A percentile compares a stretch with the other conserved stretches of the same genome.
These are phyloP conservation scores for Monomorium pharaonis DNA, from an alignment of 1,140 invertebrate genomes.

Conservation along the genomic window DNA sequence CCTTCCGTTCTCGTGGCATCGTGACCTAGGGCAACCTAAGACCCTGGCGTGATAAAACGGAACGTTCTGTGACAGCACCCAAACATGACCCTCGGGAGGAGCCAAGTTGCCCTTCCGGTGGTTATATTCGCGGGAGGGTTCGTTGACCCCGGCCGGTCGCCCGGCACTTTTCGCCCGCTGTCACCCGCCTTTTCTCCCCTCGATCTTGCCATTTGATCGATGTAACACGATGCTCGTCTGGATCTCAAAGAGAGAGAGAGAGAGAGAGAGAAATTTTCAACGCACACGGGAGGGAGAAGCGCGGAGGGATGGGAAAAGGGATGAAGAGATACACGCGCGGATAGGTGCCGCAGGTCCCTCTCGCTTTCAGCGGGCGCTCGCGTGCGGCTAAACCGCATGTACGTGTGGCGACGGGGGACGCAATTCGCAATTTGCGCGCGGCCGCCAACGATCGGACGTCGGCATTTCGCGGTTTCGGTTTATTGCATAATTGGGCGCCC, in stretches of 20 bases:
- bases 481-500: conserved; percentile 80
- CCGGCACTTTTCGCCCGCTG: conserved; percentile 49
- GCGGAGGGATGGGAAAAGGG: neutral
- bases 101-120: conserved; percentile 48
- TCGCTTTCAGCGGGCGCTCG: conserved; percentile 13
- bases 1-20: conserved; percentile 78
- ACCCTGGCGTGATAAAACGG: conserved; percentile 79
- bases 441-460: conserved; percentile 69
- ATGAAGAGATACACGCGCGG: too few species aligned
- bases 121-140: conserved; percentile 45
- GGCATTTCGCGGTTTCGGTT: conserved; percentile 78
- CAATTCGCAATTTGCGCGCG: conserved; percentile 72
- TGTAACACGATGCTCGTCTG: neutral
- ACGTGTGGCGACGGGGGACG: conserved; percentile 62
- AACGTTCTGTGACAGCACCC: conserved; percentile 75
- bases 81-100: conserved; percentile 77
- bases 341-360: neutral
- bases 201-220: conserved; percentile 7
- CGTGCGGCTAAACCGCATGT: conserved; percentile 72
- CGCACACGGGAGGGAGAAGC: neutral
- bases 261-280: too few species aligned
- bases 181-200: neutral
- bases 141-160: conserved; percentile 60
- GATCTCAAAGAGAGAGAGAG: neutral
- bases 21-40: conserved; percentile 82